A percentile compares a stretch with the other conserved stretches of the same genome.
Evolutionary conservation across 2,113 vertebrate genomes (phyloP).

Genomic region (Pseudorhombus dupliciocellatus): DNA sequence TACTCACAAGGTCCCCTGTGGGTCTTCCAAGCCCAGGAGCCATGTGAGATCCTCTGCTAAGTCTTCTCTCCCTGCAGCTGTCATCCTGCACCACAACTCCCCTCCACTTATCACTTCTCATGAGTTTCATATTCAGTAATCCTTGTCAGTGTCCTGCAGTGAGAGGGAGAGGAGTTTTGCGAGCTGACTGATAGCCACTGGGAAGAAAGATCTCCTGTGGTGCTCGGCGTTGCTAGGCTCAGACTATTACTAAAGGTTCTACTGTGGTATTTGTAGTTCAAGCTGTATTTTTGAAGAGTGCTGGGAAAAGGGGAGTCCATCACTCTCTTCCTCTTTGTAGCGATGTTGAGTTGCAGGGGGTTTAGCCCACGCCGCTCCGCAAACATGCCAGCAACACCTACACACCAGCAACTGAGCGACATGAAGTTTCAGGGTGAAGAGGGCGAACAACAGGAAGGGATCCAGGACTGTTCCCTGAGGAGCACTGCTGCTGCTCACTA

Average conservation of each 20-base stretch:
- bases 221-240: constrained; percentile 15
- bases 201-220: constrained; percentile 20
- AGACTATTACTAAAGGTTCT: background rate
- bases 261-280: constrained; percentile 3
- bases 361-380: constrained; percentile 4
- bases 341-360: constrained; percentile 26
- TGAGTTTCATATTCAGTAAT: background rate
- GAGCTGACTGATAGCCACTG: constrained; percentile 15
- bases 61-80: background rate
- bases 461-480: background rate
- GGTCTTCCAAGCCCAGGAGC: background rate
- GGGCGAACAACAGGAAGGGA: background rate
- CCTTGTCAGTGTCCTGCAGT: constrained; percentile 17
- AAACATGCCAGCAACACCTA: constrained; percentile 7
- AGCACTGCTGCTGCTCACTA: constrained; percentile 2
- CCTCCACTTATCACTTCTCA: background rate
- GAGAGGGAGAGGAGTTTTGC: background rate
- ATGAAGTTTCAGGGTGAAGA: constrained; percentile 5
- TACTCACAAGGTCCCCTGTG: background rate
- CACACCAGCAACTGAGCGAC: constrained; percentile 11
- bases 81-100: background rate
- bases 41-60: background rate
- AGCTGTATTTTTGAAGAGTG: background rate
- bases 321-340: background rate
- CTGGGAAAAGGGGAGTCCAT: background rate